Evolutionary conservation across 2,797 vertebrate species (phyloP).

Genomic region (Galagoides demidoff): DNA sequence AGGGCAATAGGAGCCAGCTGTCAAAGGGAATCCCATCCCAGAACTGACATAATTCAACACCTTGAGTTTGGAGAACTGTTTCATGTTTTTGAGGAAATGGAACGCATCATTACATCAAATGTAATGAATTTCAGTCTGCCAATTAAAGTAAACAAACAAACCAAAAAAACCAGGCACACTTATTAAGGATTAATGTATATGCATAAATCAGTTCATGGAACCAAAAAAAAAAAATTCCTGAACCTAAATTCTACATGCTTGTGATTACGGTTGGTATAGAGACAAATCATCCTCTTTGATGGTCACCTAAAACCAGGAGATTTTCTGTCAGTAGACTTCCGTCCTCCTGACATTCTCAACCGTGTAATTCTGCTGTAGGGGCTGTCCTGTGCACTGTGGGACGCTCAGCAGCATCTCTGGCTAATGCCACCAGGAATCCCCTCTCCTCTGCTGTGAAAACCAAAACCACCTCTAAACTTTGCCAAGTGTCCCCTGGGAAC

Average conservation of each 20-base stretch:
- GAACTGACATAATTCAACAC: background rate
- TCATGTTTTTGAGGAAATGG: background rate
- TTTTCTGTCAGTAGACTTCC: background rate
- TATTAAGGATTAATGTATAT: background rate
- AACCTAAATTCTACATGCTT: background rate
- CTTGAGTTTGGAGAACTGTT: background rate
- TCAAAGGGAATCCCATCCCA: background rate
- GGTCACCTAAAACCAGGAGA: background rate
- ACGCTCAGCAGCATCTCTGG: background rate
- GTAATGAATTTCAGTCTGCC: background rate
- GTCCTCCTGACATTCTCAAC: background rate
- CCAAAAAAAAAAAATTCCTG: background rate
- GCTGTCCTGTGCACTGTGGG: background rate
- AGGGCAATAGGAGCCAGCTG: background rate
- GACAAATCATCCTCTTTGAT: background rate
- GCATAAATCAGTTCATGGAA: background rate
- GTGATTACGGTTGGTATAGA: background rate
- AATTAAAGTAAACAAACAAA: background rate
- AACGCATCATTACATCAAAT: background rate
- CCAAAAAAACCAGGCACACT: background rate
- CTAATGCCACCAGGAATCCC: background rate
- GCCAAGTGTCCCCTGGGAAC: background rate
- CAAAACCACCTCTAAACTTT: background rate
- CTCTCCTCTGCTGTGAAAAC: background rate
- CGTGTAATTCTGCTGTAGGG: background rate